Evolutionary conservation across 2,797 vertebrate genomes (phyloP).

Genomic region (Brachymystax lenok): DNA sequence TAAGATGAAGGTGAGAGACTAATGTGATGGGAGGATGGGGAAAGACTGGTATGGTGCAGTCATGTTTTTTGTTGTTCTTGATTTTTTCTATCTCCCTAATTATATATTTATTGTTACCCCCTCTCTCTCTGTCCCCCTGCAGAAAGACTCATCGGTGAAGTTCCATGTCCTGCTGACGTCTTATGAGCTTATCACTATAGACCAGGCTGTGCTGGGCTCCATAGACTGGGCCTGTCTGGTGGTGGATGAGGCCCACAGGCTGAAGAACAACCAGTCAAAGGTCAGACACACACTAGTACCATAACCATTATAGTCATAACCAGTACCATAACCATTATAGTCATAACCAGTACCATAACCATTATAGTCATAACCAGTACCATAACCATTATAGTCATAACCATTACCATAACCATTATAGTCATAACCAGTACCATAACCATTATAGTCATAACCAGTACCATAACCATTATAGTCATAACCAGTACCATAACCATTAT

Average conservation of each 20-base stretch:
- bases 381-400: no score
- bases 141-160: slow-evolving; percentile 97
- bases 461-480: no score
- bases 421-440: no score
- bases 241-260: slow-evolving; percentile 96
- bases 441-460: no score
- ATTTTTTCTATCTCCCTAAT: neutral
- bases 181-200: slow-evolving; percentile 96
- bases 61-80: no score
- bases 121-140: slow-evolving; percentile 31
- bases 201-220: slow-evolving; percentile 95
- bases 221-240: slow-evolving; percentile 98
- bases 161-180: slow-evolving; percentile 96
- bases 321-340: neutral
- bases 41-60: neutral
- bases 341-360: neutral
- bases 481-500: no score
- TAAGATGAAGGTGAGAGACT: slow-evolving; percentile 90
- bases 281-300: slow-evolving; percentile 59
- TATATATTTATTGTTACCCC: neutral
- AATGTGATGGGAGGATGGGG: neutral
- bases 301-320: neutral
- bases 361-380: no score
- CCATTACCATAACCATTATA: no score
- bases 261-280: slow-evolving; percentile 99